Evolutionary conservation across 2,888 invertebrate genomes (phyloP), one percentile per base, ranked within the genome.

Genomic region (Tillus elongatus): DNA sequence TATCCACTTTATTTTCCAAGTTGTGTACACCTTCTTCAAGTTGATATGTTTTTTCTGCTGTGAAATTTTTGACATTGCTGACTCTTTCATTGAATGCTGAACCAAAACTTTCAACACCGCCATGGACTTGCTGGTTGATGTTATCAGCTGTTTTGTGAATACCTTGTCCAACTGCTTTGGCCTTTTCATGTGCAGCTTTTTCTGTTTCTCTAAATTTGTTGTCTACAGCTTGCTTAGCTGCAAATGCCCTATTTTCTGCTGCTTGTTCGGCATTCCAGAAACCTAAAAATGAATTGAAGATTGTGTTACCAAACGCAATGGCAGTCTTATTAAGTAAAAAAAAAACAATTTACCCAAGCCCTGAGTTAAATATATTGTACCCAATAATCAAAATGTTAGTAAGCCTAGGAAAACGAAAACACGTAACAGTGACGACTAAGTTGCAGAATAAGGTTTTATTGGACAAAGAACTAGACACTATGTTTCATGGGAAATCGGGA

Each of bases 181-280:
- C 49, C 30, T 39, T 47, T 27, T 36, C 30, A 4, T 46, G 41
- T 3, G 45, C 45, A 4, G 45, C 41, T 13, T 49, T 39, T 33
- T 45, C 76, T 14, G 79, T 71, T 41, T 77, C 73, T 53, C 74
- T 72, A 51, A 80, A 59, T 63, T 78, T 79, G 43, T 71, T 57
- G 55, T 79, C 79, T 31, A 76, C 71, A 8, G 72, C 67, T 12
- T 70, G 62, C 39, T 74, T 68, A 12, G 74, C 72, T 53, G 4
- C 8, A 29, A 9, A 10, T 9, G 29, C 4, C 4, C 15, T 31
- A 8, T 11, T 9, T 6, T 31, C 15, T 13, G 12, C 14, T 4
- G 32, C 32, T 13, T 4, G 13, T 13, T 13, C 11, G 8, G 4
- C 10, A 13, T 31, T 10, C 6, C 10, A 10, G 8, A 29, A 10